These are phyloP conservation scores for Phortica okadai DNA, from an alignment of 2,888 invertebrate species.

Conservation along the genomic window DNA sequence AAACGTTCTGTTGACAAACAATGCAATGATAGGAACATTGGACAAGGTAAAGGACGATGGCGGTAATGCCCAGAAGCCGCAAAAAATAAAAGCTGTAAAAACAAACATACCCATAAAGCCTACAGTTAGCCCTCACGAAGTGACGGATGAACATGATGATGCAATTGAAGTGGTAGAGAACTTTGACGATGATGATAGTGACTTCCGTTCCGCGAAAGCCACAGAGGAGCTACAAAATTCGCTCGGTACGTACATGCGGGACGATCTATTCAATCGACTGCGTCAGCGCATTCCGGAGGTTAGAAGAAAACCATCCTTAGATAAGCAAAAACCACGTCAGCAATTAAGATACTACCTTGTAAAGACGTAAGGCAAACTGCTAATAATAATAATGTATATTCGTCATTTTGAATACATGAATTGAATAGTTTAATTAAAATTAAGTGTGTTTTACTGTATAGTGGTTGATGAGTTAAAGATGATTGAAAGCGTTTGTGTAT, in stretches of 20 bases:
- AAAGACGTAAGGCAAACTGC: constrained; percentile 43
- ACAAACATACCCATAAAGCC: not conserved
- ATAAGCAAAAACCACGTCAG: constrained; percentile 34
- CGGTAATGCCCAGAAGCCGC: not conserved
- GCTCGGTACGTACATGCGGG: constrained; percentile 55
- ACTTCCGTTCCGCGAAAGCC: not conserved
- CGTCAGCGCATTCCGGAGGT: constrained; percentile 2
- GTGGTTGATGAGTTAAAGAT: not conserved
- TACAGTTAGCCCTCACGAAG: not conserved
- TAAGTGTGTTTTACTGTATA: not conserved
- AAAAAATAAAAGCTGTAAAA: not conserved
- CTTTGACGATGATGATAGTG: not conserved
- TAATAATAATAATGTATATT: not conserved
- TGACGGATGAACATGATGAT: not conserved
- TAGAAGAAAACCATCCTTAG: not conserved
- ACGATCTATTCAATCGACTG: constrained; percentile 38
- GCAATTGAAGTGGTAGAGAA: constrained; percentile 27
- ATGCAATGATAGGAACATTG: too few species aligned
- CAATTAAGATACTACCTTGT: constrained; percentile 43
- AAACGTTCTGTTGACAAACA: not conserved
- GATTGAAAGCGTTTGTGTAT: not conserved
- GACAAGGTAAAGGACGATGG: constrained; percentile 12
- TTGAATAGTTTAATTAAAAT: constrained; percentile 27
- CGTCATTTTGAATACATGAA: constrained; percentile 42
- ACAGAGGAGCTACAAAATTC: constrained; percentile 56